Evolutionary conservation across 2,797 vertebrate genomes (phyloP), one percentile per base, ranked within the genome.

Genomic region (Alcedo quadribrachys): DNA sequence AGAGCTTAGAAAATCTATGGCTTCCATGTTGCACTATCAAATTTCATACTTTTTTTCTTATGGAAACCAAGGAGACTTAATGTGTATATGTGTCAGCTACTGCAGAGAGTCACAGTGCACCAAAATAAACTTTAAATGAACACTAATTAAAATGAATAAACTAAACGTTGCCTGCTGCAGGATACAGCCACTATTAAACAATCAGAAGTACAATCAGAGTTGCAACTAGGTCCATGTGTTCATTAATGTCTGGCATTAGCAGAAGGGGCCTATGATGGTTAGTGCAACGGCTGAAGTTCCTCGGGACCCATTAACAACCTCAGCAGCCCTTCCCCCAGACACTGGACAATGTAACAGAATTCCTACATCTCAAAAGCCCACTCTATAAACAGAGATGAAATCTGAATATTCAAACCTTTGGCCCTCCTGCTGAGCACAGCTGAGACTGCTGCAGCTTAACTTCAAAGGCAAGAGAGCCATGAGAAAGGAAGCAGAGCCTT

Each of bases 331-430:
- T 84, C 94, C 93, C 83, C 71, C 84, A 71, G 78, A 62, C 87
- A 35, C 30, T 6, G 46, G 84, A 76, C 88, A 69, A 69, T 37
- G 79, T 57, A 85, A 85, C 79, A 89, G 81, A 95, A 94, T 92
- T 90, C 92, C 90, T 94, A 77, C 92, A 89, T 94, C 88, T 94
- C 75, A 92, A 93, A 95, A 90, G 73, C 69, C 35, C 66, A 12
- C 84, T 93, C 86, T 85, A 69, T 83, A 95, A 95, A 94, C 95
- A 89, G 84, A 87, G 84, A 94, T 54, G 81, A 87, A 96, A 94
- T 96, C 81, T 94, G 92, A 96, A 96, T 96, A 96, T 94, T 94
- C 95, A 95, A 46, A 48, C 81, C 86, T 73, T 20, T 35, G 53
- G 28, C 58, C 60, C 86, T 85, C 93, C 92, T 42, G 86, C 86